A percentile compares a stretch with the other conserved stretches of the same genome.
Evolutionary conservation across 2,888 invertebrate species (phyloP).

Genomic region (Lithophane semibrunnea): DNA sequence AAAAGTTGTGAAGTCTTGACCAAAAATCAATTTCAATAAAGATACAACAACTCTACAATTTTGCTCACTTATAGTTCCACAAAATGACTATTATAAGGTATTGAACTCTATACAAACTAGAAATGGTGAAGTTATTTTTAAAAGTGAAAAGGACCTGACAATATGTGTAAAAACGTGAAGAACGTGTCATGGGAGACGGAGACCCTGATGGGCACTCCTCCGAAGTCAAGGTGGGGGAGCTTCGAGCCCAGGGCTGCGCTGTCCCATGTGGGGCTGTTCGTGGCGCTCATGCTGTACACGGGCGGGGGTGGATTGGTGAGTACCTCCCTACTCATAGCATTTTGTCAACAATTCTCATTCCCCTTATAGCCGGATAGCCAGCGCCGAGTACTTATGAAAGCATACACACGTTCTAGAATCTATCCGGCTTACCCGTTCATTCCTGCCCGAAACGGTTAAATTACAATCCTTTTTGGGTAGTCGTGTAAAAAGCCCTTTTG

Average conservation of each 20-base stretch:
- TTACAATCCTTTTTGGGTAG: too few species aligned
- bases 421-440: neutral
- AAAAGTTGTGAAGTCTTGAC: neutral
- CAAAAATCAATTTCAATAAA: neutral
- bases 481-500: neutral
- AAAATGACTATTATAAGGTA: conserved; percentile 34
- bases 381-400: neutral
- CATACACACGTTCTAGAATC: neutral
- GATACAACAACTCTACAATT: neutral
- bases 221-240: conserved; percentile 86
- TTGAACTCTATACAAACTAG: conserved; percentile 38
- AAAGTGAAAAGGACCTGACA: conserved; percentile 71
- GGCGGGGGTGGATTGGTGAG: conserved; percentile 95
- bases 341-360: neutral
- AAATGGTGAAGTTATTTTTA: conserved; percentile 62
- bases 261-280: conserved; percentile 93
- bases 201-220: conserved; percentile 86
- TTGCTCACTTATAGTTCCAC: conserved; percentile 42
- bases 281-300: conserved; percentile 94
- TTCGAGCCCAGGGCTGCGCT: conserved; percentile 92
- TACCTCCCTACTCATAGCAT: neutral
- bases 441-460: neutral
- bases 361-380: neutral
- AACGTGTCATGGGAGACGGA: conserved; percentile 88
- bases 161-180: conserved; percentile 86